Conservation (phyloP, 2,797 vertebrate species). For the Scyliorhinus canicula region DNA sequence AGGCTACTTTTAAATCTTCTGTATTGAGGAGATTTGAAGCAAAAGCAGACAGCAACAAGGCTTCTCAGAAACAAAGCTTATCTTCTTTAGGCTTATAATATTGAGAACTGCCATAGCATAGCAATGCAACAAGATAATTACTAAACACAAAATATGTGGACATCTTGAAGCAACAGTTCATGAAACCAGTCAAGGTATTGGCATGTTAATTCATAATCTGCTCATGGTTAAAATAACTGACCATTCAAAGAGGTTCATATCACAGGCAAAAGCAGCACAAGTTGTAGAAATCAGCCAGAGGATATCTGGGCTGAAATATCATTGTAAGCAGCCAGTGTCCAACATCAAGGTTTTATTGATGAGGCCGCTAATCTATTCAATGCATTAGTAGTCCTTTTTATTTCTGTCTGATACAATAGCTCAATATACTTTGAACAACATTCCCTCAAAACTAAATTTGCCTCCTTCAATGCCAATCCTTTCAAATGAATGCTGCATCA, state of each 20-base stretch:
- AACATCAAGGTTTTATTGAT: not conserved
- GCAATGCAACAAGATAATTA: not conserved
- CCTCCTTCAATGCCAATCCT: not conserved
- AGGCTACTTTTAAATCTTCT: not conserved
- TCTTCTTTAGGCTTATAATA: not conserved
- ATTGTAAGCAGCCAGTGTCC: not conserved
- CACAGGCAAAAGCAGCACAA: not conserved
- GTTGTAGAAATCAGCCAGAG: not conserved
- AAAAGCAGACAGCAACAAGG: not conserved
- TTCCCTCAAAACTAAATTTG: too few relatives aligned
- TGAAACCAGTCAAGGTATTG: not conserved
- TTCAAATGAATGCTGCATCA: not conserved
- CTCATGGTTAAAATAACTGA: not conserved
- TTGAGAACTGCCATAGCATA: not conserved
- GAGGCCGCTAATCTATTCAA: not conserved
- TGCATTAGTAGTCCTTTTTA: not conserved
- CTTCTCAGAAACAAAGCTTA: not conserved
- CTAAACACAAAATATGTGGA: not conserved
- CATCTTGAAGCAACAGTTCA: too few relatives aligned
- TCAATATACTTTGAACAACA: not conserved
- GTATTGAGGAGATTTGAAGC: not conserved
- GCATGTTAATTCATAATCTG: not conserved
- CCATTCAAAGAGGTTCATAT: not conserved
- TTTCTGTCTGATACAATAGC: not conserved
- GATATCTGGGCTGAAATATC: not conserved